Evolutionary conservation across 2,888 invertebrate genomes (phyloP), one percentile per base, ranked within the genome.

Genomic region (Drosophila dives): DNA sequence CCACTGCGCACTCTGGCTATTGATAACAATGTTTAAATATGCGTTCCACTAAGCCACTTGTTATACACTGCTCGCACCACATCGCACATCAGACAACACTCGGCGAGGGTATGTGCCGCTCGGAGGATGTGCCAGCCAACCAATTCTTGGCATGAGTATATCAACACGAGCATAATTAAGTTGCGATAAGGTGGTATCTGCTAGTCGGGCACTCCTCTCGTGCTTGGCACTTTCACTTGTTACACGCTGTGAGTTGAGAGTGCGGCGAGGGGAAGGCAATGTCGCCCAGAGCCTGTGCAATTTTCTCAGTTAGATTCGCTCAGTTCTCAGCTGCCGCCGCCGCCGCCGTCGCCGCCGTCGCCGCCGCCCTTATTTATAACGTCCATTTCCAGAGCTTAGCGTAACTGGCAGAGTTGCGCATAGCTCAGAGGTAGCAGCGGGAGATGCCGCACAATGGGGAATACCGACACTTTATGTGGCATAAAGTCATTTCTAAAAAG

Each of bases 311-410:
- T 32, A 26, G 56, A 40, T 15, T 40, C 51, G 51, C 8, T 42
- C 32, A 17, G 40, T 29, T 45, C 50, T 32, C 55, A 48, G 62
- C 54, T 51, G 55, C 51, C 54, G n/a, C 45, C 26, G 59, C 50
- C 50, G n/a, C 45, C 33, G 59, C 68, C 61, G n/a, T n/a, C n/a
- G 62, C 54, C 42, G 55, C 51, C 54, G n/a, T 40, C 26, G 59
- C 50, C 50, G n/a, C 45, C 33, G 59, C 68, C 61, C 53, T 80
- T 82, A 81, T 81, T 81, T 82, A 81, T 83, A 68, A 77, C 83
- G 80, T 80, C 80, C 83, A 81, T 81, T 81, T 81, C 68, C 83
- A 82, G 83, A 81, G 80, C 80, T 81, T 81, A 80, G 73, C 80
- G 77, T 76, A 79, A 83, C 67, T 68, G 80, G 62, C 77, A 66